phyloP scores from a whole-genome alignment of 2,113 vertebrate species.

The Oryzias woworae region DNA sequence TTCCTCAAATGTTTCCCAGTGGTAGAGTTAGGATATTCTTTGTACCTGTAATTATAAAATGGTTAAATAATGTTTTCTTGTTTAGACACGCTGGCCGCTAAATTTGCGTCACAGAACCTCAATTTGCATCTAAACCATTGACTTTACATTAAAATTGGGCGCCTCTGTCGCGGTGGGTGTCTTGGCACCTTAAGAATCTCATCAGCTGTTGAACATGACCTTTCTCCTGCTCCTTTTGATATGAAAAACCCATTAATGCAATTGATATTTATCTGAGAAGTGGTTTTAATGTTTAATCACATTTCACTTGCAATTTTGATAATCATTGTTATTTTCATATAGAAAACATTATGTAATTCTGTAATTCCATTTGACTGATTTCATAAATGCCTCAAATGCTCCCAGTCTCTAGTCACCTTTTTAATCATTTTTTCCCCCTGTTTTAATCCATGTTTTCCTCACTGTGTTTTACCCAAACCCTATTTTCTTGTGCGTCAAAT shows the following conservation, averaged over 20 bases:
- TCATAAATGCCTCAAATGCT: not conserved
- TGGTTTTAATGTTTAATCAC: constrained; percentile 1
- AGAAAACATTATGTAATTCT: too few species aligned
- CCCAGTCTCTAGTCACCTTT: not conserved
- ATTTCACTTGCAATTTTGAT: constrained; percentile 8
- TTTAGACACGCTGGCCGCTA: too few species aligned
- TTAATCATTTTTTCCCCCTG: not conserved
- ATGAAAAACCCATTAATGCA: not conserved
- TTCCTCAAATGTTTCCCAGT: too few species aligned
- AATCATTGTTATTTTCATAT: constrained; percentile 2
- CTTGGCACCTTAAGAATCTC: too few species aligned
- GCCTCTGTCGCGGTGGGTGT: too few species aligned
- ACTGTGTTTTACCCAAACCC: constrained; percentile 14
- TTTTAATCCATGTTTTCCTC: constrained; percentile 20
- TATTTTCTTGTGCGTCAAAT: constrained; percentile 8
- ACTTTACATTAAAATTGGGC: too few species aligned
- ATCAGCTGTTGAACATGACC: constrained; percentile 12
- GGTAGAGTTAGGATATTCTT: too few species aligned
- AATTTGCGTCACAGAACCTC: too few species aligned
- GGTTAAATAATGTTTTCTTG: too few species aligned
- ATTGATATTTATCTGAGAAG: constrained; percentile 4
- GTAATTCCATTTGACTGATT: not conserved
- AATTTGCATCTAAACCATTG: too few species aligned
- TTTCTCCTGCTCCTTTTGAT: not conserved
- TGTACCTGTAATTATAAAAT: too few species aligned